phyloP scores from a whole-genome alignment of 1,140 invertebrate species.

The Manduca sexta region DNA sequence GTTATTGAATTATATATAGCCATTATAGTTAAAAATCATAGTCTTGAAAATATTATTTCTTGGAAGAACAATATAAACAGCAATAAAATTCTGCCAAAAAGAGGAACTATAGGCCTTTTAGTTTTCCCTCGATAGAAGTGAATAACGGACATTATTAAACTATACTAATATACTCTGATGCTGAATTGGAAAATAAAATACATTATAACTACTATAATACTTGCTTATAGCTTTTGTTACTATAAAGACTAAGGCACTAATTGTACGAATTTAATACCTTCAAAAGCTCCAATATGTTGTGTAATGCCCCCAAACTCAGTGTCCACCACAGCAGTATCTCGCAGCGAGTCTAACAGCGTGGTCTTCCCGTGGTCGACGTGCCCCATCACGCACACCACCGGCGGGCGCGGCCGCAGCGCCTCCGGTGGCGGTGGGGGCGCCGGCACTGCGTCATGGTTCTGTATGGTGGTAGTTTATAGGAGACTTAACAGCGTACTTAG shows the following conservation, averaged over 20 bases:
- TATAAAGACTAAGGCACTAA: too few relatives aligned
- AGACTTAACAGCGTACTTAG: background rate
- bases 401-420: constrained; percentile 80
- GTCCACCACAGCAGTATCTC: constrained; percentile 89
- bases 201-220: too few relatives aligned
- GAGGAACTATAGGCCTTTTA: too few relatives aligned
- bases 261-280: constrained; percentile 74
- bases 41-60: too few relatives aligned
- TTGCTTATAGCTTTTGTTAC: too few relatives aligned
- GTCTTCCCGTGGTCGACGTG: constrained; percentile 99
- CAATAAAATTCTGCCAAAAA: too few relatives aligned
- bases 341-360: constrained; percentile 92
- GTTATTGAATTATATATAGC: background rate
- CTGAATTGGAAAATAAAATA: too few relatives aligned
- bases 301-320: constrained; percentile 99
- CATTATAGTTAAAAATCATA: background rate
- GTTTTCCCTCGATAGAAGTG: too few relatives aligned
- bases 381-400: constrained; percentile 98
- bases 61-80: too few relatives aligned
- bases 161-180: too few relatives aligned
- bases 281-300: constrained; percentile 99
- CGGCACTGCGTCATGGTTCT: constrained; percentile 69
- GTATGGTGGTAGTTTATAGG: background rate
- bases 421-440: constrained; percentile 77
- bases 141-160: too few relatives aligned